phyloP scores from a whole-genome alignment of 2,113 vertebrate genomes.

The Cygnus buccinator region DNA sequence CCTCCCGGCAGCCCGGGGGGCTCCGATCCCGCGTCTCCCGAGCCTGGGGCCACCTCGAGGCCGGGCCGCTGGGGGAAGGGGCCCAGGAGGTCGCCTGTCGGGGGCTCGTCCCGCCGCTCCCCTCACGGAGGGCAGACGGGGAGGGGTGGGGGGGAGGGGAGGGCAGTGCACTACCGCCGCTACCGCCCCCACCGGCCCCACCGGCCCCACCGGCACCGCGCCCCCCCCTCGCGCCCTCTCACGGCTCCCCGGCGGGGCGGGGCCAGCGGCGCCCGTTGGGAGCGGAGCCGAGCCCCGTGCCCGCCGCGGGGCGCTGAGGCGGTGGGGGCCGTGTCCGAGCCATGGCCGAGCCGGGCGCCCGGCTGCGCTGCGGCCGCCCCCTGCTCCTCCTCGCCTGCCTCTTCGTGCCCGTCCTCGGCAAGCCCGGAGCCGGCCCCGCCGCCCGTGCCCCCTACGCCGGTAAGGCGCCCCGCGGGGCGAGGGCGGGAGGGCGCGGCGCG shows the following conservation, averaged over 20 bases:
- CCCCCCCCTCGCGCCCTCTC: not conserved
- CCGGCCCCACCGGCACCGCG: no score
- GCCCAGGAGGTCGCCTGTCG: no score
- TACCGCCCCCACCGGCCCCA: no score
- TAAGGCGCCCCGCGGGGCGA: not conserved
- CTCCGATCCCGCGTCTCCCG: no score
- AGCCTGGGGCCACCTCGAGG: no score
- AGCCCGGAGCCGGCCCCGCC: not conserved
- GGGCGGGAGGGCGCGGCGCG: not conserved
- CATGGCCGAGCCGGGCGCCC: not conserved
- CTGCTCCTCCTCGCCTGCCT: not conserved
- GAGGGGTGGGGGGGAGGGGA: no score
- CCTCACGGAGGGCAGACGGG: no score
- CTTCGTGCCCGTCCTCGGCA: not conserved
- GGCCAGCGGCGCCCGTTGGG: not conserved
- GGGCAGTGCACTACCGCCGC: no score
- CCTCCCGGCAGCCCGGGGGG: no score
- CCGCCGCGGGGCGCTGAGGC: not conserved
- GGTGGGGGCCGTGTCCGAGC: not conserved
- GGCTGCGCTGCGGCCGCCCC: not conserved
- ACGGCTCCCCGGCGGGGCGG: not conserved
- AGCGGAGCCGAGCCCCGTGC: not conserved
- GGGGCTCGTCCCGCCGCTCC: no score
- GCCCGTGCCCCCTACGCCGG: not conserved
- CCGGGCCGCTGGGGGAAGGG: no score